phyloP scores from a whole-genome alignment of 2,113 vertebrate genomes.

The Myrmophylax atrothorax region DNA sequence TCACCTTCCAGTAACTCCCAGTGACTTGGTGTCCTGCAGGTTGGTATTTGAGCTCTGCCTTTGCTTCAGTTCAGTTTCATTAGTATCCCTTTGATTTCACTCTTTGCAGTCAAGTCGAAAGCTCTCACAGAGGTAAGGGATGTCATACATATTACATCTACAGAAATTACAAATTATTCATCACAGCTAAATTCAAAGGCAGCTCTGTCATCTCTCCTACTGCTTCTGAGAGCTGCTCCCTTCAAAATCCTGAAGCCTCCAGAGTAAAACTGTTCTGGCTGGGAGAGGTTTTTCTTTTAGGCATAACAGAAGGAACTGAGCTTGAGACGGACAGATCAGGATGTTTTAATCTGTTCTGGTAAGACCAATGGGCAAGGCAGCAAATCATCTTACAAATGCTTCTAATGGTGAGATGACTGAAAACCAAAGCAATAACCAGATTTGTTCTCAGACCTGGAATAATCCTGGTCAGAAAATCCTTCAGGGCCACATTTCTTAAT shows the following conservation, averaged over 20 bases:
- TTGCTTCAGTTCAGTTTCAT: neutral
- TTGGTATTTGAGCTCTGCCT: conserved; percentile 1
- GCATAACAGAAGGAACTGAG: neutral
- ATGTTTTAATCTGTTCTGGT: neutral
- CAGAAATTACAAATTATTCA: conserved; percentile 24
- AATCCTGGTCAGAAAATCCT: neutral
- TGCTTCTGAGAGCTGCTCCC: neutral
- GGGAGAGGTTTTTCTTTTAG: neutral
- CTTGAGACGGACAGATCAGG: neutral
- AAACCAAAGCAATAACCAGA: neutral
- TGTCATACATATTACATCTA: conserved; percentile 5
- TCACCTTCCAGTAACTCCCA: conserved; percentile 40
- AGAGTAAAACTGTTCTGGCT: neutral
- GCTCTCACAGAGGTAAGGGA: neutral
- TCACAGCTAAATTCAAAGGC: conserved; percentile 15
- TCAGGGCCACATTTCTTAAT: neutral
- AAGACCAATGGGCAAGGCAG: neutral
- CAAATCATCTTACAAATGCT: neutral
- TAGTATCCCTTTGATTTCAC: neutral
- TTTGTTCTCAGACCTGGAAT: neutral
- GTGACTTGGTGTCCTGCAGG: neutral
- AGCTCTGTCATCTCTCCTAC: conserved; percentile 7
- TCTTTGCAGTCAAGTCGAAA: neutral
- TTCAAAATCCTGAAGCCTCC: neutral
- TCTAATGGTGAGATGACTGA: neutral